A percentile compares a stretch with the other conserved stretches of the same genome.
Conservation (phyloP, 2,113 vertebrate genomes). For the crab-eating macaque (Macaca fascicularis) region T2T-MFA8v1.1 NC_088391.1:75498001-75498500, state of each 20-base stretch:
- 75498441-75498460: not conserved
- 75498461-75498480: not conserved
- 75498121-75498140: not conserved
- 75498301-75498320: not conserved
- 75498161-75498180: not conserved
- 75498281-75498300: not conserved
- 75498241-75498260: not conserved
- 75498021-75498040: not conserved
- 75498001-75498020: not conserved
- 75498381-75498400: not conserved
- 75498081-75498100: not conserved
- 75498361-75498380: not conserved
- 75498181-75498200: not conserved
- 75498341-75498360: not conserved
- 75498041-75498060: not conserved
- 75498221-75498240: not conserved
- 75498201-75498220: not conserved
- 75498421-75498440: not conserved
- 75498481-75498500: not conserved
- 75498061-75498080: not conserved
- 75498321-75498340: not conserved
- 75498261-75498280: not conserved
- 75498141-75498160: not conserved
- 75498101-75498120: not conserved
- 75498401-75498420: not conserved